Evolutionary conservation across 2,888 invertebrate genomes (phyloP).

Genomic region (Dromius quadrimaculatus): DNA sequence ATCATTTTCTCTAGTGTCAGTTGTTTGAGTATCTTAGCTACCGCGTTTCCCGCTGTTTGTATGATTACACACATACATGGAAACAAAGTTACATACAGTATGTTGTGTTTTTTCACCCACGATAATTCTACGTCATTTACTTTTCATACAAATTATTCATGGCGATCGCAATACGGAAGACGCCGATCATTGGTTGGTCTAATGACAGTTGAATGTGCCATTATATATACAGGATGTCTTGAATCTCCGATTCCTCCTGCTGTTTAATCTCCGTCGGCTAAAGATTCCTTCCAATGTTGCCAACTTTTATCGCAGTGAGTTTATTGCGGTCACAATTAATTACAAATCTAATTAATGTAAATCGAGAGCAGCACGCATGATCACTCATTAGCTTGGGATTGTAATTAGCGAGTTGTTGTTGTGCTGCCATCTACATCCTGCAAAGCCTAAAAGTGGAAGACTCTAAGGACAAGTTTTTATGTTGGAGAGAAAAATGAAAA

Average conservation of each 20-base stretch:
- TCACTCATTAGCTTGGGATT: constrained; percentile 38
- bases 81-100: no score
- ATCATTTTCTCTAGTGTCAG: no score
- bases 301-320: constrained; percentile 1
- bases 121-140: constrained; percentile 50
- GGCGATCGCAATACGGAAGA: constrained; percentile 49
- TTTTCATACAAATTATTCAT: constrained; percentile 51
- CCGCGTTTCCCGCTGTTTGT: no score
- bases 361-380: constrained; percentile 47
- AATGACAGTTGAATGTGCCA: constrained; percentile 37
- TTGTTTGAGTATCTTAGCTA: no score
- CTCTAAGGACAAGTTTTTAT: no score
- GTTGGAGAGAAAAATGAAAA: no score
- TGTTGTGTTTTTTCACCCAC: constrained; percentile 19
- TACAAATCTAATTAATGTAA: constrained; percentile 50
- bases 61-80: no score
- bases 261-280: no score
- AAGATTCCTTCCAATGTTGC: no score
- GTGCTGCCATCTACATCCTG: constrained; percentile 11
- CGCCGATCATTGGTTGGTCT: constrained; percentile 25
- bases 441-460: neutral
- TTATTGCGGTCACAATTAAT: constrained; percentile 50
- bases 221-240: no score
- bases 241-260: no score
- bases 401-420: constrained; percentile 4